Base-by-base conservation (phyloP, 1,140 invertebrate genomes). In the Neodiprion pinetum region DNA sequence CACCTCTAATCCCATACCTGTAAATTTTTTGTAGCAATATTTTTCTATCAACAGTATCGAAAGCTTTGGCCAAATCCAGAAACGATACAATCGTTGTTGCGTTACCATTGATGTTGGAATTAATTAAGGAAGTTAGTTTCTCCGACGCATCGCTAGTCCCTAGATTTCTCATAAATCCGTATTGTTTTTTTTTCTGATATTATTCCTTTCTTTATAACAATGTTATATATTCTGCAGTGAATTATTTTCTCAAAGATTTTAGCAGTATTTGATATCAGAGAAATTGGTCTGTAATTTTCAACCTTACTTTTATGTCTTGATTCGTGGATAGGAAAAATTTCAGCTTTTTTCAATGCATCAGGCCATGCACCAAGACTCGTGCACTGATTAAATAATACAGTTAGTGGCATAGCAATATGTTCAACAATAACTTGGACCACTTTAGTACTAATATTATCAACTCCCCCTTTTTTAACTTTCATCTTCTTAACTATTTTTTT, bases 231-330 rank as follows among this genome's bases (percentile, higher is more conserved):
- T 61, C 53, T 61, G 1, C n/a, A 11, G 53, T 61, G 53, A 11
- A 61, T 61, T 11, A 61, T 61, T 69, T 65, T 72, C 47, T 75
- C 74, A 49, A 72, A 75, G 17, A 75, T 70, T 61, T 76, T 73
- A 14, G 75, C 72, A 21, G 72, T 68, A 50, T 75, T 75, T n/a
- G 70, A 72, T 1, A 75, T 75, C 0, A 75, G 23, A 1, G 74
- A 75, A 7, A 71, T 75, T 28, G 74, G 74, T 50, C 70, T 71
- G 21, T 75, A 75, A 72, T 75, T 75, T 7, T 70, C 48, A n/a
- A 70, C 12, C 2, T 71, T 70, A 3, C 49, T 28, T 65, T 47
- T 50, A 17, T 76, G 48, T 3, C 72, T 72, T 12, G 75, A 7
- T 73, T 76, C 74, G 69, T 47, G 69, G 48, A 76, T 71, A 7